phyloP scores from a whole-genome alignment of 2,113 vertebrate genomes.

The Lepidothrix coronata region DNA sequence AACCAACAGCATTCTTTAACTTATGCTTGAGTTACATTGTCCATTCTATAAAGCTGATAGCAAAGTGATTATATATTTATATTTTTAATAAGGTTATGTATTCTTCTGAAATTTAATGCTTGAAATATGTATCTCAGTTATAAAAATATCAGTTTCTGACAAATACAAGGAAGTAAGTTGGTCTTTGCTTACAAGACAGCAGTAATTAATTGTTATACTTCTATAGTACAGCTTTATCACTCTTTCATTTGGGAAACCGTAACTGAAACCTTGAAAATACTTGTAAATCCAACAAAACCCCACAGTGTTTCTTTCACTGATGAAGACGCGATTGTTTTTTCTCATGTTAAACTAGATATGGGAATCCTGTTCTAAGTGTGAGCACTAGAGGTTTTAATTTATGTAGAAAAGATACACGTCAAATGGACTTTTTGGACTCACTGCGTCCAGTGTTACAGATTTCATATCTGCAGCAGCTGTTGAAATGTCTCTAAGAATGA shows the following conservation, averaged over 20 bases:
- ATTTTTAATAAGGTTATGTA: background rate
- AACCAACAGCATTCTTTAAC: background rate
- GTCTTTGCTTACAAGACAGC: background rate
- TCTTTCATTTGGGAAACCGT: background rate
- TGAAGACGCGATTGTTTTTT: background rate
- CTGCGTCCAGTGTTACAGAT: conserved; percentile 79
- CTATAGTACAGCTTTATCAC: background rate
- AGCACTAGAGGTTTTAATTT: background rate
- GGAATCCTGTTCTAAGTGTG: background rate
- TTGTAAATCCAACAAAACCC: background rate
- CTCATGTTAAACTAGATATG: background rate
- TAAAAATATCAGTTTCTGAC: background rate
- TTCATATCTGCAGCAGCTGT: conserved; percentile 73
- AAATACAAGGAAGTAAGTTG: background rate
- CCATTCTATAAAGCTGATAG: background rate
- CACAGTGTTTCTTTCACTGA: background rate
- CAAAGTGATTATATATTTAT: background rate
- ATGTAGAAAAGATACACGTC: background rate
- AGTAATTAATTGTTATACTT: background rate
- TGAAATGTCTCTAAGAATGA: conserved; percentile 80
- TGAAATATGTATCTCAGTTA: background rate
- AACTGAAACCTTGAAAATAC: background rate
- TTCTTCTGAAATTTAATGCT: background rate
- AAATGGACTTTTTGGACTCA: conserved; percentile 61
- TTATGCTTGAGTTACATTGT: background rate